A percentile compares a stretch with the other conserved stretches of the same genome.
Conservation (phyloP, 2,797 vertebrate genomes). For the Todus mexicanus region DNA sequence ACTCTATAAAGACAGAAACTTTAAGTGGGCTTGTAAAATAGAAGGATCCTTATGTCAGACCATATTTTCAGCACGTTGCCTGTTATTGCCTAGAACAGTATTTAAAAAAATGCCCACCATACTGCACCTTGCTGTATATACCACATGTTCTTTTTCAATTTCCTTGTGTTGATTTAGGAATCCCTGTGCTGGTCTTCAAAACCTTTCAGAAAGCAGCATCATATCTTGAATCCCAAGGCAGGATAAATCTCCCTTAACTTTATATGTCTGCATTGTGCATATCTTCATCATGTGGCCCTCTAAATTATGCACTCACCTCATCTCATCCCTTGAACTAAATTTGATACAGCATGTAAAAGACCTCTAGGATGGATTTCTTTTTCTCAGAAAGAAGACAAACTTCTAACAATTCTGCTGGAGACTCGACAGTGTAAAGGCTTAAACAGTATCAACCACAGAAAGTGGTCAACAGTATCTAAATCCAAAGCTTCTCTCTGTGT, state of each 20-base stretch:
- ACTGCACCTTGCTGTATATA: neutral
- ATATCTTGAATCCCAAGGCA: neutral
- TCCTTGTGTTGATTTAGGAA: neutral
- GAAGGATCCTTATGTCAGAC: slow-evolving; percentile 3
- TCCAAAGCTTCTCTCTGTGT: neutral
- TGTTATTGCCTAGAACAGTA: neutral
- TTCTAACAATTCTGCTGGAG: neutral
- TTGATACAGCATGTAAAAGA: neutral
- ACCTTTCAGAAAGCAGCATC: neutral
- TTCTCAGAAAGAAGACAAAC: neutral
- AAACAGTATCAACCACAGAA: neutral
- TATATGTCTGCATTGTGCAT: neutral
- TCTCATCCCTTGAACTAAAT: neutral
- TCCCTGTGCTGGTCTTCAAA: neutral
- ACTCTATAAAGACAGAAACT: neutral
- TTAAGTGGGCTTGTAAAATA: slow-evolving; percentile 36
- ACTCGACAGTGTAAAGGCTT: neutral
- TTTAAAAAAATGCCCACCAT: neutral
- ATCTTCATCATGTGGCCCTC: neutral
- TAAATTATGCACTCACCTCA: neutral
- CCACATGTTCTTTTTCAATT: neutral
- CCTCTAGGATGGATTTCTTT: neutral
- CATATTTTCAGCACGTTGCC: slow-evolving; percentile 12
- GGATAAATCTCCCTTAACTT: neutral
- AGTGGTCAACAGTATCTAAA: neutral